Base-by-base conservation (phyloP, 2,113 vertebrate species). In the Ciconia boyciana region DNA sequence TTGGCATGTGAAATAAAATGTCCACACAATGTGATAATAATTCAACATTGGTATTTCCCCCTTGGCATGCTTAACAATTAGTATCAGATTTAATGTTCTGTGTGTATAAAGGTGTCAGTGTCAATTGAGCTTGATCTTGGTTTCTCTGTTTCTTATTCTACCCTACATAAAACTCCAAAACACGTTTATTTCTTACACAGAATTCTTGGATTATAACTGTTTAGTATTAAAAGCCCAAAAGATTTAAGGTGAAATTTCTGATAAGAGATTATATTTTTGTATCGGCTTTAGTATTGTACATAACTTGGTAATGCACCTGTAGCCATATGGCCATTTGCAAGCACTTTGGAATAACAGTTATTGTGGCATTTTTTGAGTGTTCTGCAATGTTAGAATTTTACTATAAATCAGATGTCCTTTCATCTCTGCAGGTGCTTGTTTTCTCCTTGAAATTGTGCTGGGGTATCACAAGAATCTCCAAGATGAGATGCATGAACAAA, bases 1-100 rank as follows among this genome's bases (percentile, higher is more conserved):
- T 93, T 93, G 85, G 44, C 36, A 75, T 85, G 51, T 79, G 87
- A 94, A 93, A 86, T 61, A 83, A 94, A 94, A 93, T 55, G 81
- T 85, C 79, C 32, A 84, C 48, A 65, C 7, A 49, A 62, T 46
- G 34, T 65, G 91, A 71, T 79, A 96, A 64, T 65, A 94, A 87
- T 92, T 93, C 52, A 78, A 32, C 13, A 13, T 60, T 78, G 29
- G 24, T 83, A 2, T 88, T 83, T 48, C 29, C 58, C 21, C n/a
- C 36, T 94, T 51, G 66, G 44, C 17, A 20, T 61, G 28, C 69
- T 46, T 84, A 85, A 65, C 13, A 58, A 83, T 90, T 77, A 64
- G 21, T 76, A 61, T 60, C 28, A 20, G 14, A 62, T 87, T 94
- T 87, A 86, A 77, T 51, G 48, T 76, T 70, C 44, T 80, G 9